Conservation (phyloP, 30 jellyfish, hydroid and myxozoan species). For the Aurelia sp. region DNA sequence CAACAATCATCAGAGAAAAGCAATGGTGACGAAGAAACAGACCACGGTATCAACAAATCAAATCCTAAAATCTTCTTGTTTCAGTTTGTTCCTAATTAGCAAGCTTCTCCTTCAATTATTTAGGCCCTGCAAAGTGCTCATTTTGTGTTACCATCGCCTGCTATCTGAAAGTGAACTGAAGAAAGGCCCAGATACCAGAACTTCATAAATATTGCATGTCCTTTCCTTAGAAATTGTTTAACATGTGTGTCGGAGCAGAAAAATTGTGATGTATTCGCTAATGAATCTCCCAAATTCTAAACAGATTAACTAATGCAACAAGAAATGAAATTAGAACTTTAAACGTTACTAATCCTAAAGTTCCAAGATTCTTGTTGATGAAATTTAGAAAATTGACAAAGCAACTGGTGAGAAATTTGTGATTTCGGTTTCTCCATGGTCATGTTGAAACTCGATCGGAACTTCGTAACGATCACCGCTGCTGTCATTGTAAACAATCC, state of each 20-base stretch:
- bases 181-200: neutral
- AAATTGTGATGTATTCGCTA: too few species aligned
- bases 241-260: constrained; percentile 2
- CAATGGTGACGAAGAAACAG: constrained; percentile 48
- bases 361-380: too few species aligned
- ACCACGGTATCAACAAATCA: constrained; percentile 29
- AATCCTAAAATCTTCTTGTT: neutral
- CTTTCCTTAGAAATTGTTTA: constrained; percentile 1
- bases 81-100: neutral
- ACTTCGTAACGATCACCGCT: too few species aligned
- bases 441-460: too few species aligned
- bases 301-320: too few species aligned
- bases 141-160: constrained; percentile 13
- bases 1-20: neutral
- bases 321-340: too few species aligned
- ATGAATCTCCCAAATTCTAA: too few species aligned
- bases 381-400: too few species aligned
- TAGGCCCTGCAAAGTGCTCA: constrained; percentile 23
- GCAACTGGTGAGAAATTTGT: too few species aligned
- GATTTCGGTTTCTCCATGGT: too few species aligned
- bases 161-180: neutral
- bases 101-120: neutral
- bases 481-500: too few species aligned
- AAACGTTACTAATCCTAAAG: too few species aligned
- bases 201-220: constrained; percentile 45